A percentile compares a stretch with the other conserved stretches of the same genome.
phyloP scores from a whole-genome alignment of 2,888 invertebrate genomes.

The Palloptera scutellata region DNA sequence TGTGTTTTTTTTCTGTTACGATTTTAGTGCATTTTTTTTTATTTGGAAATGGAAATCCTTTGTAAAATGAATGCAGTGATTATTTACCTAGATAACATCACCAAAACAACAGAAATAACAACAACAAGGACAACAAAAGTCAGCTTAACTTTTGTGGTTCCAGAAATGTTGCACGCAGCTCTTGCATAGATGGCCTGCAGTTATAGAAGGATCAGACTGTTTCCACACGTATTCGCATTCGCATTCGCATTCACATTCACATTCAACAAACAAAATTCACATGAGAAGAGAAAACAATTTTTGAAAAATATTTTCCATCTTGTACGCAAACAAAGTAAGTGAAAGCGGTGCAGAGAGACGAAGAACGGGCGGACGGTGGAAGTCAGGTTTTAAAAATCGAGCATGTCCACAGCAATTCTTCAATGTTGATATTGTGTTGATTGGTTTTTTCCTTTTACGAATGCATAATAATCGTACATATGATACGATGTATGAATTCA shows the following conservation, averaged over 20 bases:
- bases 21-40: constrained; percentile 3
- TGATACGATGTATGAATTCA: background rate
- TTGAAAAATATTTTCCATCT: constrained; percentile 7
- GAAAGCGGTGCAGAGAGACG: background rate
- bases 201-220: constrained; percentile 12
- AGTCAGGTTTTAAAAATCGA: no score
- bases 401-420: no score
- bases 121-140: background rate
- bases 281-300: constrained; percentile 29
- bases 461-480: background rate
- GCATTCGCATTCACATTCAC: constrained; percentile 1
- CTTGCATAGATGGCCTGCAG: background rate
- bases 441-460: background rate
- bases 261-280: background rate
- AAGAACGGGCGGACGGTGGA: no score
- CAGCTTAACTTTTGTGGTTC: no score
- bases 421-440: no score
- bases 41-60: background rate
- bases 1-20: no score
- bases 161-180: background rate
- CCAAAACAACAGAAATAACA: constrained; percentile 8
- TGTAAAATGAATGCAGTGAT: background rate
- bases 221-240: constrained; percentile 18
- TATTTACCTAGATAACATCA: constrained; percentile 30
- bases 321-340: background rate